These are phyloP conservation scores for Halictus ligatus DNA, from an alignment of 2,888 invertebrate species.

Conservation along the genomic window DNA sequence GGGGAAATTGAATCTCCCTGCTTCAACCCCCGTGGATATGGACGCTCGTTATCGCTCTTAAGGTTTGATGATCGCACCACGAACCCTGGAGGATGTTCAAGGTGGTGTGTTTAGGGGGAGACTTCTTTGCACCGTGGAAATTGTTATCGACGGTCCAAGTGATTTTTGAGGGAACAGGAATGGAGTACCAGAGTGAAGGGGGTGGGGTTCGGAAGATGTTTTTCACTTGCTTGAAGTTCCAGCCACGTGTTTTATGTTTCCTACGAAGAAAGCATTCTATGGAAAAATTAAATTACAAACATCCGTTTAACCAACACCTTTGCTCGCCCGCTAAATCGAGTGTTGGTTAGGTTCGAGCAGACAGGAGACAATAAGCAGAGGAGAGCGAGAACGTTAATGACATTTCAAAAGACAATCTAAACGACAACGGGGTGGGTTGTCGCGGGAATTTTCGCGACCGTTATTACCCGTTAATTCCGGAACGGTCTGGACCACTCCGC, in stretches of 20 bases:
- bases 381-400: not conserved
- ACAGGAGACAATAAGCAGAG: not conserved
- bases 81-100: not conserved
- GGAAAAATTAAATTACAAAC: not conserved
- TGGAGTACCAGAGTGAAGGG: not conserved
- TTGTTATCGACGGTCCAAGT: not conserved
- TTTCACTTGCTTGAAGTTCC: not conserved
- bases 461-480: conserved; percentile 13
- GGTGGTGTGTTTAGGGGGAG: not conserved
- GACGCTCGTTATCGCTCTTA: conserved; percentile 39
- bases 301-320: not conserved
- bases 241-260: not conserved
- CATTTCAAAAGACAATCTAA: not conserved
- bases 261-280: not conserved
- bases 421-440: not conserved
- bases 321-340: not conserved
- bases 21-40: not conserved
- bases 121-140: conserved; percentile 15
- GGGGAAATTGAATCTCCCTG: conserved; percentile 46
- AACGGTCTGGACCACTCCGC: not conserved
- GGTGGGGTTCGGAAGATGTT: not conserved
- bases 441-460: not conserved
- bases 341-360: not conserved
- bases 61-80: conserved; percentile 30
- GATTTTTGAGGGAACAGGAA: not conserved